Percentiles rank a stretch among this genome's conserved stretches.
Conservation (phyloP, 2,888 invertebrate genomes). For the Drosophila trichaetosa region DNA sequence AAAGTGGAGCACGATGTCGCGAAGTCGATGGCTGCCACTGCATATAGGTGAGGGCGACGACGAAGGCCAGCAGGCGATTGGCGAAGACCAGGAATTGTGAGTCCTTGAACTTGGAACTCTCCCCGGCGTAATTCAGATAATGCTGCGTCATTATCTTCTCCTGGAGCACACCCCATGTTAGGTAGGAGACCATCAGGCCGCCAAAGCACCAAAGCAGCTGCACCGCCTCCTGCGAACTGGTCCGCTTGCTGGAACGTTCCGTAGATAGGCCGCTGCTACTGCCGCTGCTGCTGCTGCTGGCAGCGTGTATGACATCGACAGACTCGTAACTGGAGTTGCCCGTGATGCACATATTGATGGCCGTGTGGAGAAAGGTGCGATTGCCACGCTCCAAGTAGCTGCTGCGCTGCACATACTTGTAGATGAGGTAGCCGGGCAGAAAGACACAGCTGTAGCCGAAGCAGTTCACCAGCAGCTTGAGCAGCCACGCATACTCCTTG, state of each 20-base stretch:
- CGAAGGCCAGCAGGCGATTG: conserved; percentile 95
- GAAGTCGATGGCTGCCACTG: conserved; percentile 86
- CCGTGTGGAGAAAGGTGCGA: conserved; percentile 77
- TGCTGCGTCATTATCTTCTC: conserved; percentile 98
- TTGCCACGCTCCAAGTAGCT: conserved; percentile 90
- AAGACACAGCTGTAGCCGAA: conserved; percentile 95
- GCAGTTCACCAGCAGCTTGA: conserved; percentile 91
- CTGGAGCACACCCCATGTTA: conserved; percentile 98
- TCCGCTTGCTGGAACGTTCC: conserved; percentile 82
- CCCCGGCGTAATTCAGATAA: conserved; percentile 89
- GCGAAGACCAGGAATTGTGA: conserved; percentile 98
- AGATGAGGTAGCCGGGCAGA: conserved; percentile 93
- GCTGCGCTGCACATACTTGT: conserved; percentile 91
- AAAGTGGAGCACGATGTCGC: conserved; percentile 93
- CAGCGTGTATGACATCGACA: conserved; percentile 84
- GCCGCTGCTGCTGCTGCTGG: conserved; percentile 5
- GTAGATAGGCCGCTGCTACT: conserved; percentile 17
- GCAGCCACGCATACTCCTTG: conserved; percentile 89
- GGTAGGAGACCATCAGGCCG: conserved; percentile 95
- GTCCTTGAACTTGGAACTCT: conserved; percentile 91
- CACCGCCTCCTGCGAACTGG: conserved; percentile 87
- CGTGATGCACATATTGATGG: conserved; percentile 83
- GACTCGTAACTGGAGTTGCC: conserved; percentile 81
- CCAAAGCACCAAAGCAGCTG: conserved; percentile 91
- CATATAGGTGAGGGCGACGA: conserved; percentile 89